phyloP scores from a whole-genome alignment of 2,113 vertebrate genomes.

The Cyphomyrus discorhynchus region DNA sequence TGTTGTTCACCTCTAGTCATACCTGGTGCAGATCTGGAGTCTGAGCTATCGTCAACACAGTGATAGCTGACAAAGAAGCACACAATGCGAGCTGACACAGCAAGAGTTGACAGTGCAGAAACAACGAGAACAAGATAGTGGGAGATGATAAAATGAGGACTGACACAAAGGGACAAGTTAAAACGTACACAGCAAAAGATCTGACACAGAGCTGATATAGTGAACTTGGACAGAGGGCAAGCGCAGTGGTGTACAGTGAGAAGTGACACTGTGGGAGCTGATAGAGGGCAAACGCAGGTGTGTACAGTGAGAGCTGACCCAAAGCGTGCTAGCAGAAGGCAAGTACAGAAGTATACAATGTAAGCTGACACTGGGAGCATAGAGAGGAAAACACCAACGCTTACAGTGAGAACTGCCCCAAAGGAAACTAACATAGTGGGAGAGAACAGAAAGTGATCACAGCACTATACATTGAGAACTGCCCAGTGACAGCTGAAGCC shows the following conservation, averaged over 20 bases:
- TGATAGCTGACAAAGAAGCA: neutral
- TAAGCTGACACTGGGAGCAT: neutral
- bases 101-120: neutral
- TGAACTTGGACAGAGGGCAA: neutral
- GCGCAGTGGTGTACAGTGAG: neutral
- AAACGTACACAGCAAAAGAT: neutral
- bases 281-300: neutral
- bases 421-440: neutral
- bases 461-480: neutral
- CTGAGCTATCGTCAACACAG: neutral
- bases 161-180: neutral
- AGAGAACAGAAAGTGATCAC: neutral
- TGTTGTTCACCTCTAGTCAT: constrained; percentile 52
- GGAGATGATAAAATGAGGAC: neutral
- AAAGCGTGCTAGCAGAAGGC: neutral
- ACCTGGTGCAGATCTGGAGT: neutral
- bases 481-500: neutral
- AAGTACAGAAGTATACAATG: neutral
- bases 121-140: neutral
- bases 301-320: neutral
- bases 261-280: neutral
- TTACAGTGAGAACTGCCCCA: neutral
- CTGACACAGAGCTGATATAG: neutral
- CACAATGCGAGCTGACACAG: neutral
- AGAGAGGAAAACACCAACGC: neutral